Percentiles rank a stretch among this genome's conserved stretches.
Conservation (phyloP, 2,113 vertebrate species). For the Chinchilla lanigera region DNA sequence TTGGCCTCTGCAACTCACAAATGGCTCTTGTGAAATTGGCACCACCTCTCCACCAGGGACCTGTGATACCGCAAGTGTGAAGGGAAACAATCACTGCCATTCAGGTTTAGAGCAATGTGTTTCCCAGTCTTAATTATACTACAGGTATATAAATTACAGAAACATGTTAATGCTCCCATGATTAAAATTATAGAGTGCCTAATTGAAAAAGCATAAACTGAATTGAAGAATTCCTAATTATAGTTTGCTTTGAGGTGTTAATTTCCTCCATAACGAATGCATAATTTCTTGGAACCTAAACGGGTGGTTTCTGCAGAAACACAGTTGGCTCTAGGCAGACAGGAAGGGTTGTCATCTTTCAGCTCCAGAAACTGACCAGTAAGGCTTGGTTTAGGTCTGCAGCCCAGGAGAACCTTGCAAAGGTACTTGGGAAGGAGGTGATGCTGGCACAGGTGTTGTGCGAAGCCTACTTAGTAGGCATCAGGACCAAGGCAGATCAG, state of each 20-base stretch:
- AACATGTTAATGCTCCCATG: constrained; percentile 91
- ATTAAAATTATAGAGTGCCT: constrained; percentile 91
- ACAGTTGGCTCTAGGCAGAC: constrained; percentile 77
- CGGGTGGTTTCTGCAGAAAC: constrained; percentile 80
- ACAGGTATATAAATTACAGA: constrained; percentile 91
- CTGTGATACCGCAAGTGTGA: constrained; percentile 66
- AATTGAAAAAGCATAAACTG: constrained; percentile 91
- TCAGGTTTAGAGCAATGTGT: constrained; percentile 84
- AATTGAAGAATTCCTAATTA: constrained; percentile 92
- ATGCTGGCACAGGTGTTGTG: too few relatives aligned
- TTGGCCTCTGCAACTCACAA: constrained; percentile 1
- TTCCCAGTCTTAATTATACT: constrained; percentile 89
- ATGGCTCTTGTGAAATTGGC: constrained; percentile 25
- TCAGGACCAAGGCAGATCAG: background rate
- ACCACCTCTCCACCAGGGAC: constrained; percentile 33
- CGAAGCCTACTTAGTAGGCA: background rate
- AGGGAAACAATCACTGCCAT: constrained; percentile 80
- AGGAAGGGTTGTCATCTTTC: constrained; percentile 75
- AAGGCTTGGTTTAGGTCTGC: background rate
- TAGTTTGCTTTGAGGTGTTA: constrained; percentile 91
- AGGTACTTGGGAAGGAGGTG: background rate
- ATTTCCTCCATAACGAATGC: constrained; percentile 88
- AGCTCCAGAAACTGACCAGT: constrained; percentile 63
- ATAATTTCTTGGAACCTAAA: constrained; percentile 88
- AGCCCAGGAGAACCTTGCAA: background rate